phyloP scores from a whole-genome alignment of 2,888 invertebrate species.

The Drosophila ezoana region DNA sequence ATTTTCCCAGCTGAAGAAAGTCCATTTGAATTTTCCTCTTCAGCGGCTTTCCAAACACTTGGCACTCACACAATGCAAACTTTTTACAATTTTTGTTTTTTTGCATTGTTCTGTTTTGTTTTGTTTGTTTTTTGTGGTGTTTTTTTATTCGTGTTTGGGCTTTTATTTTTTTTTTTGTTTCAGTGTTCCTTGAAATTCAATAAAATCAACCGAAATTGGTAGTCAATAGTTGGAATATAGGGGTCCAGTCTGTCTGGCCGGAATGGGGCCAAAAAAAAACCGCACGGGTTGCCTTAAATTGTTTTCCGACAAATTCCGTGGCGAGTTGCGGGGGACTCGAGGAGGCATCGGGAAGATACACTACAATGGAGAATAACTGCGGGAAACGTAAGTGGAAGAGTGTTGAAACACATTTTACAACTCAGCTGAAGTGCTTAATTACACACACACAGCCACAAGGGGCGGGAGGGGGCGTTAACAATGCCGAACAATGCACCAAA shows the following conservation, averaged over 20 bases:
- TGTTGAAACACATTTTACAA: conserved; percentile 76
- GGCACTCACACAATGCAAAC: conserved; percentile 36
- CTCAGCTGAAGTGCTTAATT: conserved; percentile 78
- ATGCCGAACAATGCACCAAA: conserved; percentile 53
- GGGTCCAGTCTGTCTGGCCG: conserved; percentile 1
- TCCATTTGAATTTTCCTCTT: conserved; percentile 55
- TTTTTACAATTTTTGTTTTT: conserved; percentile 29
- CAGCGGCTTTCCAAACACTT: conserved; percentile 34
- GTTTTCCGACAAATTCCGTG: conserved; percentile 71
- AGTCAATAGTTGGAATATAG: conserved; percentile 57
- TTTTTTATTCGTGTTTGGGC: background rate
- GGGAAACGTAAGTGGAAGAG: conserved; percentile 11
- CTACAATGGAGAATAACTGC: conserved; percentile 6
- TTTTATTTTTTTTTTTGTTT: conserved; percentile 1
- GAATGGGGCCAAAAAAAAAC: conserved; percentile 23
- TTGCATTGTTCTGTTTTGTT: background rate
- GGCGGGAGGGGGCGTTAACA: conserved; percentile 34
- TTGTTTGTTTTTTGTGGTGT: conserved; percentile 1
- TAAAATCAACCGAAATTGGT: conserved; percentile 63
- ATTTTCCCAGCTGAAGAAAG: conserved; percentile 26
- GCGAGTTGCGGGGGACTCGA: conserved; percentile 26
- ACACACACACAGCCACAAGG: conserved; percentile 41
- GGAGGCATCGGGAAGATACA: background rate
- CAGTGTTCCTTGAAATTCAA: conserved; percentile 47
- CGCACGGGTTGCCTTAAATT: conserved; percentile 75